Conservation (phyloP, 2,888 invertebrate species). For the Brachyopa scutellaris region DNA sequence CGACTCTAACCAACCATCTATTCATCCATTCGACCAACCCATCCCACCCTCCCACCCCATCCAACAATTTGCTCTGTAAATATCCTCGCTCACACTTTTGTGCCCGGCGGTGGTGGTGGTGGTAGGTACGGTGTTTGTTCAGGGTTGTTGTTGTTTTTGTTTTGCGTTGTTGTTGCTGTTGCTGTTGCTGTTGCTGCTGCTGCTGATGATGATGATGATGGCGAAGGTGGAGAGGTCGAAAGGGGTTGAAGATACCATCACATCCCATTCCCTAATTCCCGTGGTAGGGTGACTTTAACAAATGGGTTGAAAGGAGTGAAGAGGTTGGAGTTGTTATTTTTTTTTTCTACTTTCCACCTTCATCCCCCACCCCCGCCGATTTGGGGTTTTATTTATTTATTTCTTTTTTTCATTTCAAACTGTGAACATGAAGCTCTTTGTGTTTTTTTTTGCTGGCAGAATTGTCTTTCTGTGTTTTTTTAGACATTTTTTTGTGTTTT, state of each 20-base stretch:
- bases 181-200: slow-evolving; percentile 34
- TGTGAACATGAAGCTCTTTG: slow-evolving; percentile 66
- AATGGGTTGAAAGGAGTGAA: slow-evolving; percentile 66
- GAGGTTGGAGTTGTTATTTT: slow-evolving; percentile 28
- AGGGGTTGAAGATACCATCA: slow-evolving; percentile 53
- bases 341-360: slow-evolving; percentile 12
- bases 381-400: neutral
- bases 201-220: slow-evolving; percentile 2
- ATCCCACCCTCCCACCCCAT: neutral
- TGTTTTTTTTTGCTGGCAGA: slow-evolving; percentile 58
- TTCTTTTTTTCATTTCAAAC: slow-evolving; percentile 55
- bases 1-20: neutral
- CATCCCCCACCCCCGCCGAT: neutral
- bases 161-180: slow-evolving; percentile 27
- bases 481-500: slow-evolving; percentile 12
- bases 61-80: slow-evolving; percentile 31
- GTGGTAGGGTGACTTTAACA: slow-evolving; percentile 65
- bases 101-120: neutral
- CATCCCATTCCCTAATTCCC: slow-evolving; percentile 42
- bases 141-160: slow-evolving; percentile 19
- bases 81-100: slow-evolving; percentile 30
- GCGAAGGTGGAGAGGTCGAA: neutral
- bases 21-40: neutral
- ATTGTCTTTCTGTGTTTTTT: slow-evolving; percentile 56
- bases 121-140: slow-evolving; percentile 38